Conservation (phyloP, 1,140 invertebrate genomes). For the Zaprionus taronus region DNA sequence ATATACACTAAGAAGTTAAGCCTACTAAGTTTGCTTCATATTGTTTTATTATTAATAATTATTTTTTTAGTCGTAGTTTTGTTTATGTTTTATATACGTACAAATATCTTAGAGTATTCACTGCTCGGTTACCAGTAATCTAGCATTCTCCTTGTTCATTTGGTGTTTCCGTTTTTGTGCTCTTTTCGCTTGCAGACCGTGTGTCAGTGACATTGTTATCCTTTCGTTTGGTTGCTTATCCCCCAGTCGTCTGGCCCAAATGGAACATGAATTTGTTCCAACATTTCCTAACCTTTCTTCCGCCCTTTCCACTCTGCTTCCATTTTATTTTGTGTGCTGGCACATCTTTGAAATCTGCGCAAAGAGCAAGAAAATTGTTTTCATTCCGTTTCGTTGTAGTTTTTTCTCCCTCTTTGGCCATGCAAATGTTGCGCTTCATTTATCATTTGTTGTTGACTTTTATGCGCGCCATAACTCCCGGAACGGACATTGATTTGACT, state of each 20-base stretch:
- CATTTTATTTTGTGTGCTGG: conserved; percentile 1
- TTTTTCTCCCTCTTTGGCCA: conserved; percentile 8
- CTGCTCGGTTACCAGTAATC: conserved; percentile 2
- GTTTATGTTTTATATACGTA: background rate
- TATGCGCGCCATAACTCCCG: conserved; percentile 65
- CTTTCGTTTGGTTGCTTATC: conserved; percentile 73
- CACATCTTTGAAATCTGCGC: conserved; percentile 41
- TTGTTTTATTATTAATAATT: background rate
- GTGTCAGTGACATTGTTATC: conserved; percentile 75
- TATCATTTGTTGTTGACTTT: conserved; percentile 73
- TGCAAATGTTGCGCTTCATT: conserved; percentile 72
- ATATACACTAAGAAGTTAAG: background rate
- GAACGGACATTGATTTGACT: conserved; percentile 72
- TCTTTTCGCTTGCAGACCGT: conserved; percentile 39
- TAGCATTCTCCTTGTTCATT: conserved; percentile 1
- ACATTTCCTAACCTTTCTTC: background rate
- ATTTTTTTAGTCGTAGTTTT: background rate
- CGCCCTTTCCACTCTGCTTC: conserved; percentile 4
- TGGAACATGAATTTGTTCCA: conserved; percentile 56
- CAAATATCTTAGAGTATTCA: background rate
- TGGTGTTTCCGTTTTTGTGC: conserved; percentile 11
- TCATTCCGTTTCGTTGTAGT: conserved; percentile 13
- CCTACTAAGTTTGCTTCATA: background rate
- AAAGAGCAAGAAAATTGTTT: conserved; percentile 43
- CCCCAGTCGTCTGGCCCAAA: conserved; percentile 60